Base-by-base conservation (phyloP, 1,140 invertebrate genomes). In the Yoshiicerus persimilis region DNA sequence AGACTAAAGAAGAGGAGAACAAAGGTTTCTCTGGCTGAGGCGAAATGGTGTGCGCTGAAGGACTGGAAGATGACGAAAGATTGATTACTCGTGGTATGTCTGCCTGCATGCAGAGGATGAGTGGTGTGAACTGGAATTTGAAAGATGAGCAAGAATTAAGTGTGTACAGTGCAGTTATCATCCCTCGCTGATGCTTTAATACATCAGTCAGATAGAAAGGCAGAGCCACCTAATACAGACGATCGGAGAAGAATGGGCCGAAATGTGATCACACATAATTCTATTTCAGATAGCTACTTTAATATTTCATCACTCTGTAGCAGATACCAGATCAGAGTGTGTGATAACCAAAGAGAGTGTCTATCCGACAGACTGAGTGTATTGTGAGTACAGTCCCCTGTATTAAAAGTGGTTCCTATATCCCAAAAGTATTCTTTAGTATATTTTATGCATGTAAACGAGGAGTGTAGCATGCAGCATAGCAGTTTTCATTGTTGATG, bases 21-120 rank as follows among this genome's bases (percentile, higher is more conserved):
- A 30, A 70, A 30, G 25, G 4, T 9, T 27, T 16, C 27, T 70
- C 66, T 13, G 27, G 66, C 30, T 70, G 9, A 56, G 9, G 25
- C 6, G 25, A 30, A 27, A 32, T 25, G 10, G 25, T 30, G 25
- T 70, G 66, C 13, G 25, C 0, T 30, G 66, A 70, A 30, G 70
- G 85, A 86, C 34, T 86, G 23, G 13, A 34, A 86, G 85, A 86
- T 86, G 64, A 86, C 85, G 85, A 86, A 86, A 86, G 85, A 86
- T 86, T 86, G 85, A 86, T 86, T 86, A 70, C 85, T 20, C 70
- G 20, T 34, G 16, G 62, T 86, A 6, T 56, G 41, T 86, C 36
- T 56, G 23, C 20, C 16, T 56, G 56, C 62, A 39, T 36, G 84
- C 36, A 86, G 39, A 86, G 25, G 66, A 70, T 70, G 66, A 32